Evolutionary conservation across 2,113 vertebrate genomes (phyloP), one percentile per base, ranked within the genome.

Genomic region (Aegithalos caudatus): DNA sequence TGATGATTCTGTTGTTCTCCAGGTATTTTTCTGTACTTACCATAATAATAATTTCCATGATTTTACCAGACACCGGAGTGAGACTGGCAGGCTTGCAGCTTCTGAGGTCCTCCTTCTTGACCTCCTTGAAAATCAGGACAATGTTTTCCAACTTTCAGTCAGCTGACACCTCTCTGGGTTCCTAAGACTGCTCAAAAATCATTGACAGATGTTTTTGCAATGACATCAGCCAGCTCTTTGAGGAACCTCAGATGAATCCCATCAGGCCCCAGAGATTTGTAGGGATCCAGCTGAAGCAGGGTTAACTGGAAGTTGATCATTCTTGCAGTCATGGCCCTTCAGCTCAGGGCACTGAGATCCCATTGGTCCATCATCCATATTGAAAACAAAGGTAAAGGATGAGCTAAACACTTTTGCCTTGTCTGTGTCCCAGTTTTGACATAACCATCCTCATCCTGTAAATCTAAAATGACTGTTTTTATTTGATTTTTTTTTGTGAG

Each of bases 1-100:
- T 4, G 0, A 25, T 8, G n/a, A 11, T 23, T 69, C 23, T 3
- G 1, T 14, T 40, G 29, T 28, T 23, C 23, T 40, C 35, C 44
- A n/a, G 23, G 35, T 19, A 24, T 27, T 50, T 50, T n/a, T 38
- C 2, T 3, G 4, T 28, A 28, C 14, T 69, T 48, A 23, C 35
- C 24, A 40, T 9, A 50, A n/a, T 14, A 45, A 57, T n/a, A 11
- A 67, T 58, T 69, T 40, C 29, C 44, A 14, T 50, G 2, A 58
- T 69, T 81, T 69, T 69, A n/a, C 29, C 29, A 23, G 29, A 40
- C 19, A 14, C 23, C n/a, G 35, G 19, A 58, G 23, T 28, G 44
- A 69, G 65, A n/a, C n/a, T 81, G 64, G 33, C 35, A 40, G 35
- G 14, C 23, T 29, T 60, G 19, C 4, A n/a, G 11, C 28, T 48